Percentiles rank a stretch among this genome's conserved stretches.
phyloP scores from a whole-genome alignment of 64 coral and sea anemone species.

The Porites australiensis region DNA sequence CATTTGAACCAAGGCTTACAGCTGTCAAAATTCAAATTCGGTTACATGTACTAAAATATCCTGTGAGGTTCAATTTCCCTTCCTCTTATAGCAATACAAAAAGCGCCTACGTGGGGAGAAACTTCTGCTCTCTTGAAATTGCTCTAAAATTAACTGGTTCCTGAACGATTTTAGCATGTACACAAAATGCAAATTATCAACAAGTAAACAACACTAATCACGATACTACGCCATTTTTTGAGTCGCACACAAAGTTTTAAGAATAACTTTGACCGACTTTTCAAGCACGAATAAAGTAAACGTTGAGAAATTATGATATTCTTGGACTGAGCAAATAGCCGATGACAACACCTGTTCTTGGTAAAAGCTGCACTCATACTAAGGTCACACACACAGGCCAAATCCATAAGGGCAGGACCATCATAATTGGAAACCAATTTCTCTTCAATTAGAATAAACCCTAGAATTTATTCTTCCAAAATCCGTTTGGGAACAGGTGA shows the following conservation, averaged over 20 bases:
- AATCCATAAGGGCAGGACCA: not conserved
- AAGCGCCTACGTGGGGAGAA: not conserved
- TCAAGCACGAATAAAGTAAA: not conserved
- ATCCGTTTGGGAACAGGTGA: slow-evolving; percentile 35
- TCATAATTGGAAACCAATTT: slow-evolving; percentile 35
- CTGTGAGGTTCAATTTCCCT: not conserved
- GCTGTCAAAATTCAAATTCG: not conserved
- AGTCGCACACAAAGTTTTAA: not conserved
- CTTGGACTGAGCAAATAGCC: not conserved
- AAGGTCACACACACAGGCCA: not conserved
- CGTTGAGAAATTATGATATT: slow-evolving; percentile 5
- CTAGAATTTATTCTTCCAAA: not conserved
- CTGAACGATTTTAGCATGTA: not conserved
- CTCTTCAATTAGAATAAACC: slow-evolving; percentile 3
- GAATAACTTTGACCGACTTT: not conserved
- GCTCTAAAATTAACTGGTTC: not conserved
- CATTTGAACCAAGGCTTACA: not conserved
- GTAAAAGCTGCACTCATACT: not conserved
- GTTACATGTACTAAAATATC: not conserved
- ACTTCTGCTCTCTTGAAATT: not conserved
- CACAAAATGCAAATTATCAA: not conserved
- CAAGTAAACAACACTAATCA: not conserved
- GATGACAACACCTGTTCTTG: not conserved
- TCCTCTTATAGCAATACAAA: not conserved
- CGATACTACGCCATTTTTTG: not conserved